Evolutionary conservation across 2,797 vertebrate species (phyloP).

Genomic region (Enteromius trimaculatus): DNA sequence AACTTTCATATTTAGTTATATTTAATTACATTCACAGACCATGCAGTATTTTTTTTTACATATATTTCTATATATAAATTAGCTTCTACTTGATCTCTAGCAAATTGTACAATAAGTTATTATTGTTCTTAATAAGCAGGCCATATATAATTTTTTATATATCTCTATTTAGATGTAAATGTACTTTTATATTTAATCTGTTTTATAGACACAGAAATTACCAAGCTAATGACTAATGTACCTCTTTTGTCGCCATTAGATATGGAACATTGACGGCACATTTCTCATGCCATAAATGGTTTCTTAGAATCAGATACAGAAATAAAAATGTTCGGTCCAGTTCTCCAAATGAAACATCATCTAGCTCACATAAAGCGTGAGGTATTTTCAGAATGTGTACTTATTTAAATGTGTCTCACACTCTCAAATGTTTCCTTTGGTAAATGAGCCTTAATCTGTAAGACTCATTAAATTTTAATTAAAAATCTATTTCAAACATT

Average conservation of each 20-base stretch:
- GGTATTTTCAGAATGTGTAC: neutral
- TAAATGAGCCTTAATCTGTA: conserved; percentile 23
- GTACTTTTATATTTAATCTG: neutral
- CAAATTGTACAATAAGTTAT: neutral
- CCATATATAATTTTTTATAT: no score
- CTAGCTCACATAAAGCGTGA: neutral
- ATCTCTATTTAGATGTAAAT: neutral
- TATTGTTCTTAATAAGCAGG: neutral
- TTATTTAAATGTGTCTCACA: conserved; percentile 5
- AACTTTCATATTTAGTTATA: neutral
- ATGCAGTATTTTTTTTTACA: neutral
- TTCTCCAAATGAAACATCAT: neutral
- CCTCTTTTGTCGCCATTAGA: neutral
- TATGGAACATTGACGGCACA: neutral
- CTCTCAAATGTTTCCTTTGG: neutral
- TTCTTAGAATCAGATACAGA: neutral
- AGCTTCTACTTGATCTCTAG: no score
- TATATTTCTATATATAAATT: neutral
- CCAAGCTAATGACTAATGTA: neutral
- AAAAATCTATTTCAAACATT: conserved; percentile 22
- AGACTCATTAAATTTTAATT: conserved; percentile 22
- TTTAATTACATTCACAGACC: neutral
- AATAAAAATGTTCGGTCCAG: neutral
- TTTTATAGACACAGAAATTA: neutral
- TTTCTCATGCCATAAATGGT: neutral